Conservation (phyloP, 1,140 invertebrate species). For the Meloidogyne floridensis region DNA sequence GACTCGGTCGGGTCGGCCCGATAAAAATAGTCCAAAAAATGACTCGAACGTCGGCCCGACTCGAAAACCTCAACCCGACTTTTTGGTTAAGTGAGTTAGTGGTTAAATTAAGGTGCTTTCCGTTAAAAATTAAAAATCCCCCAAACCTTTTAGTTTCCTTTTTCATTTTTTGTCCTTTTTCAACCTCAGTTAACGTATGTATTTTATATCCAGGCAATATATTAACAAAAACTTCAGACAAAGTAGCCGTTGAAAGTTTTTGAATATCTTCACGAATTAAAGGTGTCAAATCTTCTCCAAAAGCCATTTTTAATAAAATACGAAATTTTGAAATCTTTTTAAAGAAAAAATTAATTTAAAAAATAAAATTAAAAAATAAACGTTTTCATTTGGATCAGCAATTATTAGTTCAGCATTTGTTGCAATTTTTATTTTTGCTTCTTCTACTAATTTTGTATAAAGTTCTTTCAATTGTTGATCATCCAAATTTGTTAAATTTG, state of each 20-base stretch:
- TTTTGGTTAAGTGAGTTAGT: too few relatives aligned
- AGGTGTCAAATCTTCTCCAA: conserved; percentile 75
- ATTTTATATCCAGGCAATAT: conserved; percentile 88
- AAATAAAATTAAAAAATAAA: conserved; percentile 61
- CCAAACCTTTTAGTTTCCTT: conserved; percentile 79
- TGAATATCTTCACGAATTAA: conserved; percentile 77
- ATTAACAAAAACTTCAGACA: conserved; percentile 88
- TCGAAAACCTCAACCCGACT: too few relatives aligned
- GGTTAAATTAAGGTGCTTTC: too few relatives aligned
- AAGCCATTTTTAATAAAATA: conserved; percentile 75
- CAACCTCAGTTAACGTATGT: conserved; percentile 71
- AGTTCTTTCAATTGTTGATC: conserved; percentile 76
- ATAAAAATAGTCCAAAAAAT: too few relatives aligned
- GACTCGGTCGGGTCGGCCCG: too few relatives aligned
- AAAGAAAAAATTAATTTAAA: conserved; percentile 64
- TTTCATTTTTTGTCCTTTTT: conserved; percentile 77
- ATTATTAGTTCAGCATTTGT: conserved; percentile 77
- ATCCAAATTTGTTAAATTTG: conserved; percentile 68
- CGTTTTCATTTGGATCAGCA: conserved; percentile 80
- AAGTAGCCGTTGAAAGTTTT: conserved; percentile 80
- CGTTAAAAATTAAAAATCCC: too few relatives aligned
- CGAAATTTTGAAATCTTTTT: conserved; percentile 70
- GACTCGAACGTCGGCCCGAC: too few relatives aligned
- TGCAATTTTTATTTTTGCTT: conserved; percentile 81
- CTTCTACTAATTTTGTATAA: conserved; percentile 76